Conservation (phyloP, 2,797 vertebrate genomes). For the Mus minutoides region DNA sequence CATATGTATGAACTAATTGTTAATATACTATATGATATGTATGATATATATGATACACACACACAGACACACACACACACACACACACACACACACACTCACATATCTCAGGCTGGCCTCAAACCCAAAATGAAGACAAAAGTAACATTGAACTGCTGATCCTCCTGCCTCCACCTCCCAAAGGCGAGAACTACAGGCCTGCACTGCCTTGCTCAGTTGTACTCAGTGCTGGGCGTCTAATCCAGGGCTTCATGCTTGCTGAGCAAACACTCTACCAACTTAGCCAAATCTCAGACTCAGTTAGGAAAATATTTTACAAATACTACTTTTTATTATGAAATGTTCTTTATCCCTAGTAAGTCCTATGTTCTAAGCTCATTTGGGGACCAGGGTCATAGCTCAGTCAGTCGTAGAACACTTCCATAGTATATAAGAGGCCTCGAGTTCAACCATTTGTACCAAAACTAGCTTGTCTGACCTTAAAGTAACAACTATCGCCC, state of each 20-base stretch:
- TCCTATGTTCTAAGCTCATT: background rate
- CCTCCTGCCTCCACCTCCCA: background rate
- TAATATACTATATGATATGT: background rate
- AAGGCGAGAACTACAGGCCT: background rate
- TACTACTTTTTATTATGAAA: background rate
- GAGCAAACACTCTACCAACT: background rate
- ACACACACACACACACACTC: no score
- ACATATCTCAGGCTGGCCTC: background rate
- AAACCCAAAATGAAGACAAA: background rate
- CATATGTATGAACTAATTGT: background rate
- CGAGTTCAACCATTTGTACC: background rate
- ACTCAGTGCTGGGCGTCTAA: background rate
- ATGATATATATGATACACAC: background rate
- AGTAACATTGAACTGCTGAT: background rate
- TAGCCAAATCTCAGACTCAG: background rate
- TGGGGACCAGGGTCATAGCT: background rate
- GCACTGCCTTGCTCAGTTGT: background rate
- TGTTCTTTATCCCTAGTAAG: background rate
- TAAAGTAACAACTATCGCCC: background rate
- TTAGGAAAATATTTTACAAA: background rate
- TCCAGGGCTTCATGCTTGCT: background rate
- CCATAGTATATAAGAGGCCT: background rate
- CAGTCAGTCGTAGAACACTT: background rate
- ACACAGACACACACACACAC: no score
- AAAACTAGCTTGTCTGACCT: background rate